Conservation (phyloP, 2,113 vertebrate species). For the Hemichromis elongatus region DNA sequence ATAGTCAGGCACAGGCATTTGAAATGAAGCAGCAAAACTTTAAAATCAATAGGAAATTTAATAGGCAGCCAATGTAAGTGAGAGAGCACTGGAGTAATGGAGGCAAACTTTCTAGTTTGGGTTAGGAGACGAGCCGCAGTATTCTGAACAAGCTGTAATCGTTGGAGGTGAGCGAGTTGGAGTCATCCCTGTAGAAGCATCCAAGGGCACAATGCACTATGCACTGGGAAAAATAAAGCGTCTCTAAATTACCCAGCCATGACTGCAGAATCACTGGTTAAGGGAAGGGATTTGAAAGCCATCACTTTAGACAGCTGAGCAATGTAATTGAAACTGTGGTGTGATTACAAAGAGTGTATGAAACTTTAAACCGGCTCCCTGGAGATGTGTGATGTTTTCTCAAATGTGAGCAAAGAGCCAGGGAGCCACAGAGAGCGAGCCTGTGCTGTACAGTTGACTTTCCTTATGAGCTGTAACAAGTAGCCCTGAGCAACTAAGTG, state of each 20-base stretch:
- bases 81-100: too few species aligned
- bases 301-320: neutral
- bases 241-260: neutral
- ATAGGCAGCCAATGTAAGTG: too few species aligned
- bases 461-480: slow-evolving; percentile 36
- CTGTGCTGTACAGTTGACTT: slow-evolving; percentile 18
- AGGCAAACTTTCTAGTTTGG: too few species aligned
- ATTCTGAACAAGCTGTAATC: too few species aligned
- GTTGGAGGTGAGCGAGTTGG: too few species aligned
- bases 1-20: too few species aligned
- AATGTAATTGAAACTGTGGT: neutral
- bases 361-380: neutral
- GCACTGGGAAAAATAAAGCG: neutral
- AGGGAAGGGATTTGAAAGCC: neutral
- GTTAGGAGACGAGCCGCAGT: too few species aligned
- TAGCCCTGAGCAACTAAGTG: slow-evolving; percentile 33
- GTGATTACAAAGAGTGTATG: neutral
- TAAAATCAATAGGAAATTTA: too few species aligned
- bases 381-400: slow-evolving; percentile 5
- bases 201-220: neutral
- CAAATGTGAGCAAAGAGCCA: neutral
- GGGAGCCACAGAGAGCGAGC: neutral
- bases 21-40: too few species aligned
- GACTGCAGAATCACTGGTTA: neutral
- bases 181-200: neutral